A percentile compares a stretch with the other conserved stretches of the same genome.
Conservation (phyloP, 35 echinoderm and acorn worm genomes). For the Lytechinus variegatus region DNA sequence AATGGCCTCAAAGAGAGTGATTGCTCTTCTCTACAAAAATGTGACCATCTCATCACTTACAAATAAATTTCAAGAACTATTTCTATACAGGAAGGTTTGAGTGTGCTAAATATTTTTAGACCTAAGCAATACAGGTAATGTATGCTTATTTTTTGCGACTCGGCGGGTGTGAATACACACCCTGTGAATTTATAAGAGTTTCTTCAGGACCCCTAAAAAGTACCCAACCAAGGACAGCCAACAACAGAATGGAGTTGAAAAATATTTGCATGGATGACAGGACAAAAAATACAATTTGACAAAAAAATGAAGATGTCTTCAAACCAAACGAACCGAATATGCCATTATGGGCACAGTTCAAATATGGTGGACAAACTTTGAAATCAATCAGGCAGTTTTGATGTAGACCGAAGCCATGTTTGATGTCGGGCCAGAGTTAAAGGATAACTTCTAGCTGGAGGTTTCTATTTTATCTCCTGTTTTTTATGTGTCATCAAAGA, state of each 20-base stretch:
- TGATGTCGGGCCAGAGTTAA: neutral
- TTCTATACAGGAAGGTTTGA: no score
- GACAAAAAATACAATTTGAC: neutral
- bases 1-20: no score
- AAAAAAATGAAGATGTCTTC: neutral
- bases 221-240: neutral
- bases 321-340: neutral
- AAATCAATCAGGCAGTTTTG: constrained; percentile 2
- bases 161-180: no score
- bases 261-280: constrained; percentile 4
- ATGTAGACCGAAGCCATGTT: constrained; percentile 17
- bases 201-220: neutral
- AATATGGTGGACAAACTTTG: constrained; percentile 2
- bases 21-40: no score
- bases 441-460: neutral
- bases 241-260: neutral
- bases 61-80: no score
- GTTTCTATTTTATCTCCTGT: neutral
- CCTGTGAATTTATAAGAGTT: neutral
- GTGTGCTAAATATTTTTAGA: no score
- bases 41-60: no score
- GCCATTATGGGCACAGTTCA: constrained; percentile 1
- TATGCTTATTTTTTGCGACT: no score
- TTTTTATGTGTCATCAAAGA: neutral
- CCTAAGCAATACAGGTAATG: no score